Base-by-base conservation (phyloP, 2,113 vertebrate genomes). In the Alligator mississippiensis region DNA sequence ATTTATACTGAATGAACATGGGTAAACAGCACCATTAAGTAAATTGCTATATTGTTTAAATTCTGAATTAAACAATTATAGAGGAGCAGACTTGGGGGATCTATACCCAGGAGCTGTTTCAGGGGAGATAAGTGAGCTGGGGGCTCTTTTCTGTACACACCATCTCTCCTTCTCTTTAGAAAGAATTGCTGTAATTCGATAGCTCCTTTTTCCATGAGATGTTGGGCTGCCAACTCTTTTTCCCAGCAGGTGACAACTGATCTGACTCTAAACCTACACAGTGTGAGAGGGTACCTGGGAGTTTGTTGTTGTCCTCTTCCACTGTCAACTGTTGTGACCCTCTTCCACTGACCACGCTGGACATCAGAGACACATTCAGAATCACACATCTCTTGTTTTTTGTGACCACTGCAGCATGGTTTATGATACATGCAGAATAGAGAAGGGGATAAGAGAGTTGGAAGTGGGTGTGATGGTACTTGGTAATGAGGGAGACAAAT, bases 1-100 rank as follows among this genome's bases (percentile, higher is more conserved):
- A 96, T 96, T 96, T 95, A 96, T 92, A 94, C 59, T 72, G 93
- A 89, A 92, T 15, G 76, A 96, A 66, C 95, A 86, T 92, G 89
- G 87, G 93, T 96, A 96, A 96, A 93, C 94, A 95, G 88, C 0
- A 0, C 75, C 77, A 80, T 55, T 57, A 82, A 92, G 86, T 38
- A 82, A 93, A 93, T 70, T 1, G 1, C 62, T 89, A 18, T 94
- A 92, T 47, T 74, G 30, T 38, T 72, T 38, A 47, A 11, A 25
- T 74, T 47, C 47, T 47, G 47, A 47, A 47, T 47, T 47, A 47
- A 47, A 47, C 47, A 24, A 11, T 70, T 87, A 72, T 59, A 80
- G 59, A 47, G 76, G 64, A 30, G 84, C 80, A 82, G 34, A 30
- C 78, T 55, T 3, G 1, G 57, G 75, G 88, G 24, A 81, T 30